Conservation (phyloP, 2,113 vertebrate species). For the Pelusios castaneus region DNA sequence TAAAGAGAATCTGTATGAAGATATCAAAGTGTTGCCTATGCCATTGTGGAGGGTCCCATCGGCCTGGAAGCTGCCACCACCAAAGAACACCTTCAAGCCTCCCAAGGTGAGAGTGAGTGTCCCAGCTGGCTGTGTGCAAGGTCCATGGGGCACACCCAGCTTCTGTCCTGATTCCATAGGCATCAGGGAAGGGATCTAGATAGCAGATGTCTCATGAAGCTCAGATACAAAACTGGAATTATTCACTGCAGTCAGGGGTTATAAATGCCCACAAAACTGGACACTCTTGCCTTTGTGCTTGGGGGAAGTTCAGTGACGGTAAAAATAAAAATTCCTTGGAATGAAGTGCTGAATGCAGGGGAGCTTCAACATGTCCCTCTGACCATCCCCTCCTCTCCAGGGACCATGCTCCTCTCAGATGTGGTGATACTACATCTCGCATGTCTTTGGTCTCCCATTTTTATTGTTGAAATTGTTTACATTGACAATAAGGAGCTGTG, state of each 20-base stretch:
- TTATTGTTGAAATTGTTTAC: not conserved
- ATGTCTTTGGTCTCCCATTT: not conserved
- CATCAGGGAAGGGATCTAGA: not conserved
- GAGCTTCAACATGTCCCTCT: not conserved
- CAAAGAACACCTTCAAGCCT: conserved; percentile 72
- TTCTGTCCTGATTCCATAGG: not conserved
- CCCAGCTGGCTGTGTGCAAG: not conserved
- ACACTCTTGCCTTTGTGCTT: not conserved
- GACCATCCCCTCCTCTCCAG: not conserved
- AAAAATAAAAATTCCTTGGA: not conserved
- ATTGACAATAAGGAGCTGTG: not conserved
- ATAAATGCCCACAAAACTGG: not conserved
- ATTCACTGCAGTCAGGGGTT: not conserved
- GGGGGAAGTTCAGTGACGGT: not conserved
- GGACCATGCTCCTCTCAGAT: not conserved
- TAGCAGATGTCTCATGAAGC: not conserved
- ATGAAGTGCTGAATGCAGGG: not conserved
- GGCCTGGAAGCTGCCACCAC: conserved; percentile 79
- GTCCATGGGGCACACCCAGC: not conserved
- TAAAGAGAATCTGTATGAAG: conserved; percentile 90
- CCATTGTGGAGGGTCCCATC: conserved; percentile 84
- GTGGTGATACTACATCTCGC: not conserved
- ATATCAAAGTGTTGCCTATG: conserved; percentile 82
- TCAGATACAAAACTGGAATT: not conserved
- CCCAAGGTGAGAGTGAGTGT: conserved; percentile 74